Conservation (phyloP, 2,113 vertebrate species). For the Numenius arquata region DNA sequence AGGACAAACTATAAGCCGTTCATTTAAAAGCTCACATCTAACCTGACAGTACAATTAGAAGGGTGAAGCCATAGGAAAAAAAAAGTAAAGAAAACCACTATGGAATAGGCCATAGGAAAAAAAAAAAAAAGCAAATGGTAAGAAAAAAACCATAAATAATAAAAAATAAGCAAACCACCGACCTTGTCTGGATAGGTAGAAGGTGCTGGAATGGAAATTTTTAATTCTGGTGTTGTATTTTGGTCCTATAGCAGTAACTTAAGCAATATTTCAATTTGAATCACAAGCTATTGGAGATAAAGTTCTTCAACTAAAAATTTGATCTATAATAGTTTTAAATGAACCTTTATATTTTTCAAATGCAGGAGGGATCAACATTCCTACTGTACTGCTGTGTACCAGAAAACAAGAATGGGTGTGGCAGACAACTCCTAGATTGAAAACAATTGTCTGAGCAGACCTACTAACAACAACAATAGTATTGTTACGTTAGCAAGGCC, state of each 20-base stretch:
- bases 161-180: background rate
- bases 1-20: background rate
- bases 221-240: background rate
- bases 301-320: background rate
- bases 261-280: background rate
- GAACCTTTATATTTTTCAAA: background rate
- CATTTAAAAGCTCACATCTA: background rate
- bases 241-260: background rate
- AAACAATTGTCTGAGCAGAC: background rate
- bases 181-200: background rate
- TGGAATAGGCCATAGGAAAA: background rate
- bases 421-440: background rate
- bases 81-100: background rate
- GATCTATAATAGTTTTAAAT: background rate
- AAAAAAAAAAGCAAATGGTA: background rate
- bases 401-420: background rate
- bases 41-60: background rate
- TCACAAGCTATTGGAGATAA: background rate
- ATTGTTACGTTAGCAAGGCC: background rate
- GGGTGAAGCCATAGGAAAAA: background rate
- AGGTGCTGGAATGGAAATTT: background rate
- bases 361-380: background rate
- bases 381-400: background rate
- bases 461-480: background rate
- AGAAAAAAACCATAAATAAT: background rate